These are phyloP conservation scores for Sardina pilchardus DNA, from an alignment of 2,113 vertebrate genomes.

Conservation along the genomic window DNA sequence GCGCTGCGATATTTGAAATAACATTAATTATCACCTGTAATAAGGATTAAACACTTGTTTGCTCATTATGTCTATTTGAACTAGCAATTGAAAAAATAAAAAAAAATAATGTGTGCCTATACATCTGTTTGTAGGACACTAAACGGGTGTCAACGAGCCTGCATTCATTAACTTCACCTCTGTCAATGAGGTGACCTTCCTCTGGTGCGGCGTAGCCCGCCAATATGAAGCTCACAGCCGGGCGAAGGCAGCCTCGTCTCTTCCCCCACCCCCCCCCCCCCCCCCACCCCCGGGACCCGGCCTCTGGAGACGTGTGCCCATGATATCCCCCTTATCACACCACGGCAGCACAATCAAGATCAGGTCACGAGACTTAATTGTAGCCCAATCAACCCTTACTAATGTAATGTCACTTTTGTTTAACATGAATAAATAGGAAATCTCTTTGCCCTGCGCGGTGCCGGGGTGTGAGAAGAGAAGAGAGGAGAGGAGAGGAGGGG, in stretches of 20 bases:
- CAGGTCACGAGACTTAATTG: slow-evolving; percentile 79
- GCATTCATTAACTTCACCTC: neutral
- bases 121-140: neutral
- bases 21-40: slow-evolving; percentile 1
- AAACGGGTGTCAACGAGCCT: neutral
- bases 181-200: neutral
- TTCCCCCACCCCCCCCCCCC: too few species aligned
- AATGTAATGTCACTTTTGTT: slow-evolving; percentile 77
- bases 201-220: neutral
- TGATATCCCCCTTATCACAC: slow-evolving; percentile 48
- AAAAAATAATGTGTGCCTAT: too few species aligned
- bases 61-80: neutral
- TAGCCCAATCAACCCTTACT: slow-evolving; percentile 76
- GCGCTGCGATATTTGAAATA: neutral
- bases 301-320: slow-evolving; percentile 54
- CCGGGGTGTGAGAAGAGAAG: neutral
- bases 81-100: slow-evolving; percentile 1
- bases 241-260: neutral
- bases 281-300: slow-evolving; percentile 15
- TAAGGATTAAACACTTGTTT: neutral
- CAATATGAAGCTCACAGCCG: neutral
- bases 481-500: neutral
- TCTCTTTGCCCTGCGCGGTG: slow-evolving; percentile 61
- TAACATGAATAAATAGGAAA: slow-evolving; percentile 77
- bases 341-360: slow-evolving; percentile 63